These are phyloP conservation scores for Suillia variegata DNA, from an alignment of 2,888 invertebrate genomes.

Conservation along the genomic window DNA sequence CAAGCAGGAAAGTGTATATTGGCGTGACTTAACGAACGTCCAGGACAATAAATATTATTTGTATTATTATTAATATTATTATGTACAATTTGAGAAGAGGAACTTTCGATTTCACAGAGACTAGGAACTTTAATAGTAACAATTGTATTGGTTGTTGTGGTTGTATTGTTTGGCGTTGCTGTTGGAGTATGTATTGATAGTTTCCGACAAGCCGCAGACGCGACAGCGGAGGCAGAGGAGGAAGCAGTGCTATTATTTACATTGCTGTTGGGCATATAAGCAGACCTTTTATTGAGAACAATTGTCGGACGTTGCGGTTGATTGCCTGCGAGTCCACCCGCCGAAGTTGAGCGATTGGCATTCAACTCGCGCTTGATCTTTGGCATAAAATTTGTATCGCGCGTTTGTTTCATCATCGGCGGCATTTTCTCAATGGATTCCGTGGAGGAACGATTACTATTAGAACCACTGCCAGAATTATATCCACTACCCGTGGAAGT, in stretches of 20 bases:
- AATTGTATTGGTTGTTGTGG: conserved; percentile 28
- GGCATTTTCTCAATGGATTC: conserved; percentile 53
- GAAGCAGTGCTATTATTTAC: conserved; percentile 16
- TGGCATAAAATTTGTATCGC: conserved; percentile 18
- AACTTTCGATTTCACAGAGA: conserved; percentile 47
- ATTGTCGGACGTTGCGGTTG: conserved; percentile 18
- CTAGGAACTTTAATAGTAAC: conserved; percentile 51
- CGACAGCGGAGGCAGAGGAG: conserved; percentile 22
- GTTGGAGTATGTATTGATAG: conserved; percentile 8
- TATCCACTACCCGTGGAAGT: conserved; percentile 41
- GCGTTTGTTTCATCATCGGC: conserved; percentile 32
- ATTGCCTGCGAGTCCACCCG: conserved; percentile 27
- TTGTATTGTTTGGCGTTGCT: conserved; percentile 26
- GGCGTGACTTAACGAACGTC: conserved; percentile 32
- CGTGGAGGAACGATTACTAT: conserved; percentile 48
- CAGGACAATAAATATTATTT: conserved; percentile 40
- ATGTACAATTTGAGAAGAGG: conserved; percentile 49
- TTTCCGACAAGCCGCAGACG: conserved; percentile 15
- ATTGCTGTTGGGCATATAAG: conserved; percentile 16
- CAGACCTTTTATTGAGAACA: conserved; percentile 42
- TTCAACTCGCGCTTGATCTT: conserved; percentile 48
- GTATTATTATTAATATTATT: too few relatives aligned
- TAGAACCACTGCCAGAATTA: conserved; percentile 48
- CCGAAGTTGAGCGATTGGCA: conserved; percentile 48
- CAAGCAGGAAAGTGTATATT: conserved; percentile 32